Evolutionary conservation across 2,113 vertebrate genomes (phyloP).

Genomic region (Calyptommatus sinebrachiatus): DNA sequence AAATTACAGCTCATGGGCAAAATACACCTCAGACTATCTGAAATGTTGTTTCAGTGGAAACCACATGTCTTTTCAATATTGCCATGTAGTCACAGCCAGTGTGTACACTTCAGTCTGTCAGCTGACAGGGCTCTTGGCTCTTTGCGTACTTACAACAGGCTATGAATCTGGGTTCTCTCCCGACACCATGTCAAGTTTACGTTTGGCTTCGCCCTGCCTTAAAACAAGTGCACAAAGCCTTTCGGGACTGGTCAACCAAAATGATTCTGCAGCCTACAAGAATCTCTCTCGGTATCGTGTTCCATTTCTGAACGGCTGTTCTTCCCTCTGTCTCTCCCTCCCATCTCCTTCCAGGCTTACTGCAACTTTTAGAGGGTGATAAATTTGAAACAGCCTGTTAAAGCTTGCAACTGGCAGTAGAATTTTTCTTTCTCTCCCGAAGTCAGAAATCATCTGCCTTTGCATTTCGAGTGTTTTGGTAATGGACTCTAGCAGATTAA

Average conservation of each 20-base stretch:
- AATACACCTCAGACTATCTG: no score
- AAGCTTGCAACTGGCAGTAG: background rate
- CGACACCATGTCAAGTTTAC: background rate
- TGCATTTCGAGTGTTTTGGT: conserved; percentile 2
- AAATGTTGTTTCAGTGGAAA: no score
- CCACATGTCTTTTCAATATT: no score
- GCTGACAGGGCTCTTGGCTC: no score
- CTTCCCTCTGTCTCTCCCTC: background rate
- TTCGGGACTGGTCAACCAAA: background rate
- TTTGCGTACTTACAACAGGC: no score
- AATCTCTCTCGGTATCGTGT: background rate
- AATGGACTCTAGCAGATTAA: background rate
- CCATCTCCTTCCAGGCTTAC: background rate
- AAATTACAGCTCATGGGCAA: no score
- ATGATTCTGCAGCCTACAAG: background rate
- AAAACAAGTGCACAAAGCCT: background rate
- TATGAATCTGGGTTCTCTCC: background rate
- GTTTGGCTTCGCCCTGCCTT: background rate
- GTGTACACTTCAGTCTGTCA: no score
- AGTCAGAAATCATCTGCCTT: conserved; percentile 9
- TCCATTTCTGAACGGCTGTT: background rate
- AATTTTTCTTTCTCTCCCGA: background rate
- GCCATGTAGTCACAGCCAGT: no score
- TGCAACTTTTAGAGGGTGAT: conserved; percentile 8
- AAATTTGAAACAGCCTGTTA: conserved; percentile 10